phyloP scores from a whole-genome alignment of 2,888 invertebrate genomes.

The Tuberolachnus salignus region DNA sequence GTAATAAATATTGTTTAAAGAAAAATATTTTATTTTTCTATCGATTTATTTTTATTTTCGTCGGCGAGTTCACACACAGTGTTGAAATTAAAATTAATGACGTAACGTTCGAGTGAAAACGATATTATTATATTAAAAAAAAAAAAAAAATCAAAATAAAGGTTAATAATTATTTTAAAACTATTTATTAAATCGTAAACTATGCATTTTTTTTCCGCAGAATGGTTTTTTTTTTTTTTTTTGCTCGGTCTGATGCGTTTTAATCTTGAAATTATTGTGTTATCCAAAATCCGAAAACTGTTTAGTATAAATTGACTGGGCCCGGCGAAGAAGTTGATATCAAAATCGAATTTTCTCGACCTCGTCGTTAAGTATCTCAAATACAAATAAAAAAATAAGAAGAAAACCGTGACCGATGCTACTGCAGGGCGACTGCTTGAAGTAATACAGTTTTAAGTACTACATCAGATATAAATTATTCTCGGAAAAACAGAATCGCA shows the following conservation, averaged over 20 bases:
- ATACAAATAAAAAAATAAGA: neutral
- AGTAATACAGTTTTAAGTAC: slow-evolving; percentile 26
- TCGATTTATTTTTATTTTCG: too few relatives aligned
- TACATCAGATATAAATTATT: slow-evolving; percentile 6
- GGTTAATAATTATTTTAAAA: too few relatives aligned
- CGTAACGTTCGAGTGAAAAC: too few relatives aligned
- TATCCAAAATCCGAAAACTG: neutral
- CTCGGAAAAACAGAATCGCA: neutral
- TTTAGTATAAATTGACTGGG: neutral
- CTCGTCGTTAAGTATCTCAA: slow-evolving; percentile 17
- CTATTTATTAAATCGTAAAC: too few relatives aligned
- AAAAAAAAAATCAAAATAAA: neutral
- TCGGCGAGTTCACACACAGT: too few relatives aligned
- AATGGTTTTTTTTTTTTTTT: too few relatives aligned
- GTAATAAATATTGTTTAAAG: too few relatives aligned
- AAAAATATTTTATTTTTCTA: too few relatives aligned
- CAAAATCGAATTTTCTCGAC: slow-evolving; percentile 38
- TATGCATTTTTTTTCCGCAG: too few relatives aligned
- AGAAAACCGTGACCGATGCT: slow-evolving; percentile 10
- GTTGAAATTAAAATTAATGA: too few relatives aligned
- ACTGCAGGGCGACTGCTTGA: slow-evolving; percentile 10
- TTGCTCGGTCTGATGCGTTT: neutral
- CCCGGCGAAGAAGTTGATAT: slow-evolving; percentile 15
- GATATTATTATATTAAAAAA: neutral
- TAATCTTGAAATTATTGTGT: neutral